phyloP scores from a whole-genome alignment of 2,113 vertebrate genomes.

The Actinemys pallida region DNA sequence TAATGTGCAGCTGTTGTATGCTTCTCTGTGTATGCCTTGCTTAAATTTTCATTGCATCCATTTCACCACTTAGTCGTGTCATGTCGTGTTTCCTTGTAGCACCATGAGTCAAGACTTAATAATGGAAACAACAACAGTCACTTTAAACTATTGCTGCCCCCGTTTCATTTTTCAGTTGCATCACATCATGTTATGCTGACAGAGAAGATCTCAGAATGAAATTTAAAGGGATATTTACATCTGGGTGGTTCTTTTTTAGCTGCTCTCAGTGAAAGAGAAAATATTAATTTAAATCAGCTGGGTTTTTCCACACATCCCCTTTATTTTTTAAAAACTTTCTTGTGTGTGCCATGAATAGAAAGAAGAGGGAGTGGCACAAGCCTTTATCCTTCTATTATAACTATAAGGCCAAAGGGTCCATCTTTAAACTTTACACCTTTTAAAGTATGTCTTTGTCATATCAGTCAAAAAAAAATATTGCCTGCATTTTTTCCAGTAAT shows the following conservation, averaged over 20 bases:
- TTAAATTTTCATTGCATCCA: constrained; percentile 49
- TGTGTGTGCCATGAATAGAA: background rate
- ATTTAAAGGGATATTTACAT: constrained; percentile 3
- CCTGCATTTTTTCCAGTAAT: background rate
- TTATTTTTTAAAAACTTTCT: background rate
- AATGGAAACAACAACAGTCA: constrained; percentile 36
- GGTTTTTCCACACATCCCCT: background rate
- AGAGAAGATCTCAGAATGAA: background rate
- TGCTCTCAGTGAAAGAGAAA: background rate
- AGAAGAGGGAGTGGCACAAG: background rate
- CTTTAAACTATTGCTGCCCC: constrained; percentile 45
- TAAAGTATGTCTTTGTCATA: background rate
- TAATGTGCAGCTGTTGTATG: background rate
- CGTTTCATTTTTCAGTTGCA: constrained; percentile 48
- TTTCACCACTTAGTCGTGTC: constrained; percentile 3
- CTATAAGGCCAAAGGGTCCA: background rate
- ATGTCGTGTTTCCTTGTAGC: constrained; percentile 9
- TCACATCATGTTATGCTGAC: background rate
- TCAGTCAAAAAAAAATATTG: background rate
- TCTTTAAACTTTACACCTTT: background rate
- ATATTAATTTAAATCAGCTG: background rate
- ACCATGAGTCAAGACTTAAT: constrained; percentile 36
- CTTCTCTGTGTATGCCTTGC: background rate
- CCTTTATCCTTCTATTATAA: background rate
- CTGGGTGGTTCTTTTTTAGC: background rate